Base-by-base conservation (phyloP, 2,888 invertebrate genomes). In the Malacosoma neustria region DNA sequence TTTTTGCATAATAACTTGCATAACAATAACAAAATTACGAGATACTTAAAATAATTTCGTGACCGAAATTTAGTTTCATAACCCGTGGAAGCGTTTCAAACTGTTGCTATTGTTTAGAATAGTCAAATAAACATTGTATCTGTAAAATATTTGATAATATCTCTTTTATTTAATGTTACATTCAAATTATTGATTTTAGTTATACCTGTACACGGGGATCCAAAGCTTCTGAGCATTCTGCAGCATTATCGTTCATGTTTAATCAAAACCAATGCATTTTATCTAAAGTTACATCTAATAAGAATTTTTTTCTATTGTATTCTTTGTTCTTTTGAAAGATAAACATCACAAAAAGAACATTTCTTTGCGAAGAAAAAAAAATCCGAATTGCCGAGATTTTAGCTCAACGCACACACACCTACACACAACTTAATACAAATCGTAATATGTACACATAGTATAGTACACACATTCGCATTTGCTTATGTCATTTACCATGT, bases 191-290 rank as follows among this genome's bases (percentile, higher is more conserved):
- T 56, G 74, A 74, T 80, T 75, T 63, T 22, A 22, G 40, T 54
- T 70, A 74, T 82, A 92, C 92, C 89, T 94, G 93, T 61, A 94
- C 93, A 72, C 93, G 87, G 39, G 93, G 93, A 87, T 94, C 93
- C 65, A 94, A 90, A 49, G 91, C 89, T 87, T 93, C 93, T 61
- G 88, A 85, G 72, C 84, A 85, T 72, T 89, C 89, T 38, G 84
- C 77, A 42, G 84, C 81, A 81, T 81, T 86, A 73, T 89, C 89
- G 71, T 87, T 88, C 89, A 89, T 72, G 66, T 84, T 67, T 61
- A 60, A 56, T 75, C 59, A 74, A 54, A 60, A 51, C 40, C 51
- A 52, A 63, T 42, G 42, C 76, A 81, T 84, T 61, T 65, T 75
- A 66, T 41, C 39, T 33, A 39, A 46, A 59, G 44, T 59, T 61